Percentiles rank a stretch among this genome's conserved stretches.
These are phyloP conservation scores for Xestia rhomboidea DNA, from an alignment of 2,888 invertebrate species.

Conservation along the genomic window DNA sequence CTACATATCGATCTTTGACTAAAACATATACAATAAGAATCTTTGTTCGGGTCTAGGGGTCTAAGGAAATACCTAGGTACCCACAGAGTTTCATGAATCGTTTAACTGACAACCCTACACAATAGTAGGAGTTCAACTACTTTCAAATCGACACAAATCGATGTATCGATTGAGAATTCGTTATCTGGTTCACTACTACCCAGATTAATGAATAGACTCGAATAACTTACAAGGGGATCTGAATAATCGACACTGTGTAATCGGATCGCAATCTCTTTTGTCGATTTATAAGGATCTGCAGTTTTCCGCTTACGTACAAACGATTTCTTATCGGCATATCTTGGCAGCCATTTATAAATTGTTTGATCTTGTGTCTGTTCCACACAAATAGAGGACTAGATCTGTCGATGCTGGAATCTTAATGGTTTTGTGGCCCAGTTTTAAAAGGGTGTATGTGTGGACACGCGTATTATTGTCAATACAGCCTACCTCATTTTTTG, in stretches of 20 bases:
- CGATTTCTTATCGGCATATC: conserved; percentile 64
- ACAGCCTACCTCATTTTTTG: not conserved
- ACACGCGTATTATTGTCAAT: not conserved
- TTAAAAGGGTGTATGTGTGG: conserved; percentile 28
- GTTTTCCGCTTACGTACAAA: conserved; percentile 79
- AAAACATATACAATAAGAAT: no score
- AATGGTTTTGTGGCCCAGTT: conserved; percentile 45
- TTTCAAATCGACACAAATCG: conserved; percentile 80
- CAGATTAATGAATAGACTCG: conserved; percentile 88
- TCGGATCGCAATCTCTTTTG: conserved; percentile 86
- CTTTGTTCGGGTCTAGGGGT: not conserved
- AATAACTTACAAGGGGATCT: conserved; percentile 88
- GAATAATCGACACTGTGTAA: conserved; percentile 89
- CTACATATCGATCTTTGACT: no score
- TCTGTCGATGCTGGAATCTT: conserved; percentile 51
- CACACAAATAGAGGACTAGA: conserved; percentile 62
- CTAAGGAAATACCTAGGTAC: not conserved
- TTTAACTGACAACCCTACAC: conserved; percentile 72
- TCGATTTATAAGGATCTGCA: conserved; percentile 87
- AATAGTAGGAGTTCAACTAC: conserved; percentile 76
- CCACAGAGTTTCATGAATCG: not conserved
- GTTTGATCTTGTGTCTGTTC: conserved; percentile 61
- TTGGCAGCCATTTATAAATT: conserved; percentile 64
- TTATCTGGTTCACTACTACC: conserved; percentile 83
- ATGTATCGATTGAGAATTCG: conserved; percentile 84